Evolutionary conservation across 2,113 vertebrate genomes (phyloP).

Genomic region (Tauraco erythrolophus): DNA sequence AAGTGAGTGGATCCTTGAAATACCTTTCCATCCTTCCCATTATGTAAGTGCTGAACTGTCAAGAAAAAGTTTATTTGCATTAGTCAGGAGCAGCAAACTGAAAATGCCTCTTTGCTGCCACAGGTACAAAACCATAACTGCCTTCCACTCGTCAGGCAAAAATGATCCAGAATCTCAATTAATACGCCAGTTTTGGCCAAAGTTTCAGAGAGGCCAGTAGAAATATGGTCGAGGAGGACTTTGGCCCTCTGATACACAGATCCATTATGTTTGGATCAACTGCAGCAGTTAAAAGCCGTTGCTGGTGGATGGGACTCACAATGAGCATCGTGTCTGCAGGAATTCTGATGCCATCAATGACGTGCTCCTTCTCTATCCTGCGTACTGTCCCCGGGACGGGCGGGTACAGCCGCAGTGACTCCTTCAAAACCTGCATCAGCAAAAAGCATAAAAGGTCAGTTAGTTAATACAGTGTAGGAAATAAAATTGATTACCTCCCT

Average conservation of each 20-base stretch:
- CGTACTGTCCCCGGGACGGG: conserved; percentile 80
- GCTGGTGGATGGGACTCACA: conserved; percentile 51
- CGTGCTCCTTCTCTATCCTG: conserved; percentile 71
- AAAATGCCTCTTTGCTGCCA: neutral
- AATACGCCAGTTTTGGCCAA: neutral
- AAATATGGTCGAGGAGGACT: neutral
- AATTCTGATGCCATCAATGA: conserved; percentile 79
- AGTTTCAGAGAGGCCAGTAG: neutral
- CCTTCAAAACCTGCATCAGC: conserved; percentile 85
- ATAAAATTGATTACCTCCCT: neutral
- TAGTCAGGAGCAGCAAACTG: neutral
- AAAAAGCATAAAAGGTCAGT: neutral
- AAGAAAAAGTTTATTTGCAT: neutral
- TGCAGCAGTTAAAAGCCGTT: neutral
- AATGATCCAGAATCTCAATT: neutral
- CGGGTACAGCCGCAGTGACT: conserved; percentile 87
- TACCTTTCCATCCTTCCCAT: conserved; percentile 85
- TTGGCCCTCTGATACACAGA: neutral
- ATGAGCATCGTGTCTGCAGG: conserved; percentile 69
- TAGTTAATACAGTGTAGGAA: neutral
- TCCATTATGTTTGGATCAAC: neutral
- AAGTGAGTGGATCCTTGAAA: conserved; percentile 88
- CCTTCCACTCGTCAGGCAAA: neutral
- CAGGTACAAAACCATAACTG: neutral
- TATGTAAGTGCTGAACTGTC: conserved; percentile 83